Evolutionary conservation across 2,113 vertebrate genomes (phyloP).

Genomic region (Myotis brandtii): DNA sequence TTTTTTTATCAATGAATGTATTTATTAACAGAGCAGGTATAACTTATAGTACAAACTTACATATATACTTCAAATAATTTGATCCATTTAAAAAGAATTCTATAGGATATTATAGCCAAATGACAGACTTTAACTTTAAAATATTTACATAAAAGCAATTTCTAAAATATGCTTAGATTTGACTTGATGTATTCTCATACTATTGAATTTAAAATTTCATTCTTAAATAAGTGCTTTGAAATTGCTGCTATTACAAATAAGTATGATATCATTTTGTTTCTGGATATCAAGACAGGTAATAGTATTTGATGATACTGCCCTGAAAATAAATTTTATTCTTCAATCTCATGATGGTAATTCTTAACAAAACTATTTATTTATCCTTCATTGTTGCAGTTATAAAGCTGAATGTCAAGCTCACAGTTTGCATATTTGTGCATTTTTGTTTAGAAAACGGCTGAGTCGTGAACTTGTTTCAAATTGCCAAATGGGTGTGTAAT

Average conservation of each 20-base stretch:
- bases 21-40: neutral
- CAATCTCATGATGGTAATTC: neutral
- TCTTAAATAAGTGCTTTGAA: neutral
- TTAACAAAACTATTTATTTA: neutral
- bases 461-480: conserved; percentile 70
- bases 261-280: neutral
- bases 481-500: conserved; percentile 73
- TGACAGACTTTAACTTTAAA: neutral
- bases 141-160: conserved; percentile 6
- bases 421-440: conserved; percentile 61
- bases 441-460: conserved; percentile 74
- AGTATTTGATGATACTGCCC: neutral
- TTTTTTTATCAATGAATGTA: neutral
- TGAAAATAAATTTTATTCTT: conserved; percentile 46
- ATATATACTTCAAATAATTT: neutral
- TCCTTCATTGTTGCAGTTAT: conserved; percentile 11
- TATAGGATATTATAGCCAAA: neutral
- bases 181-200: neutral
- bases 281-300: neutral
- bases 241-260: conserved; percentile 19
- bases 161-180: neutral
- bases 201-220: neutral
- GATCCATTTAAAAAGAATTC: neutral
- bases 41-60: neutral
- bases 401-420: conserved; percentile 59